Percentiles rank a stretch among this genome's conserved stretches.
These are phyloP conservation scores for Strix uralensis DNA, from an alignment of 2,113 vertebrate genomes.

Conservation along the genomic window DNA sequence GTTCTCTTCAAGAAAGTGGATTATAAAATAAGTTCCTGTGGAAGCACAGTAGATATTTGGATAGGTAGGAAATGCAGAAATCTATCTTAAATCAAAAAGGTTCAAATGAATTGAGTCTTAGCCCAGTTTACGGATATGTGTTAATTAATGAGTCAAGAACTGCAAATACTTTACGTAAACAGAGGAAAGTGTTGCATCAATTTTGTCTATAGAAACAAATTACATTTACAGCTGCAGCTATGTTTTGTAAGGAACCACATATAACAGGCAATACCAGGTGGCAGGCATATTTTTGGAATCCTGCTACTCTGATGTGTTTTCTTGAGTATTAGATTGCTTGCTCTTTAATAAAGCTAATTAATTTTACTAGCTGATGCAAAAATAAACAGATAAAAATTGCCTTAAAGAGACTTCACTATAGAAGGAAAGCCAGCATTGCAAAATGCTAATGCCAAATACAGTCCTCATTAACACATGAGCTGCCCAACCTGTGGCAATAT, in stretches of 20 bases:
- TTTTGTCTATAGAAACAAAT: constrained; percentile 34
- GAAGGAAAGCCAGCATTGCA: neutral
- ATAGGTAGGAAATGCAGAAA: neutral
- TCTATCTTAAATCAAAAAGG: neutral
- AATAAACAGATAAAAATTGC: constrained; percentile 13
- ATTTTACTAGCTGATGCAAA: constrained; percentile 22
- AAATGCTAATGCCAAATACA: neutral
- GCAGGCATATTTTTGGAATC: constrained; percentile 23
- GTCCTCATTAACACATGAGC: neutral
- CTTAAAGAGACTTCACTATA: neutral
- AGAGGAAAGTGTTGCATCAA: neutral
- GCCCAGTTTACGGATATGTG: neutral
- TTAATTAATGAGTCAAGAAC: constrained; percentile 26
- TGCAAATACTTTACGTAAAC: constrained; percentile 32
- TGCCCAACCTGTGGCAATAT: neutral
- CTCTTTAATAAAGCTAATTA: constrained; percentile 46
- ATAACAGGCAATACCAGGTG: constrained; percentile 8
- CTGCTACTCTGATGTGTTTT: neutral
- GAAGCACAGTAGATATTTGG: neutral
- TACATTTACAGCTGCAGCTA: constrained; percentile 27
- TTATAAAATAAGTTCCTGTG: neutral
- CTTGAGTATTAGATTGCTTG: neutral
- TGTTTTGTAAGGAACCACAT: neutral
- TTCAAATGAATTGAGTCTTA: neutral
- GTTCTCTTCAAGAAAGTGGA: neutral